These are phyloP conservation scores for Darevskia mixta DNA, from an alignment of 2,797 vertebrate species.

Conservation along the genomic window DNA sequence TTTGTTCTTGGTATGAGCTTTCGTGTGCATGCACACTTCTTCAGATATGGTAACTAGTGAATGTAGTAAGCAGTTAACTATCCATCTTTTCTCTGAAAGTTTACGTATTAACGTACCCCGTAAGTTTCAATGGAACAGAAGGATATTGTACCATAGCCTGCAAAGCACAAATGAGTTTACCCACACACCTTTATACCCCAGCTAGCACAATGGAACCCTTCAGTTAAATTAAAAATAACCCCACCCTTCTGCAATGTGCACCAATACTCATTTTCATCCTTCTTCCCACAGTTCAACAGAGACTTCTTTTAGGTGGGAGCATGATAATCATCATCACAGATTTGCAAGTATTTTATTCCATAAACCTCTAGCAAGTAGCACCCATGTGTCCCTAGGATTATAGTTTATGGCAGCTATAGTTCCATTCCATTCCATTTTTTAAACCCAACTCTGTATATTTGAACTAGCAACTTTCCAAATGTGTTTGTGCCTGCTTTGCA, in stretches of 20 bases:
- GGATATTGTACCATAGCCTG: no score
- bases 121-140: background rate
- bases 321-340: background rate
- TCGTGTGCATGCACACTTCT: no score
- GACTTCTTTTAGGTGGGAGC: slow-evolving; percentile 1
- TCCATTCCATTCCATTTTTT: no score
- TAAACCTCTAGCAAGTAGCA: background rate
- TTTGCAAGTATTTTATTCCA: background rate
- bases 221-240: background rate
- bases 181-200: background rate
- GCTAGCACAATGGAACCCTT: background rate
- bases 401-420: no score
- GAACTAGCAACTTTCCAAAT: background rate
- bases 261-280: background rate
- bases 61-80: background rate
- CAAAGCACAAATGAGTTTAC: background rate
- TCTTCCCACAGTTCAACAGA: background rate
- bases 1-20: no score
- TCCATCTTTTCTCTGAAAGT: background rate
- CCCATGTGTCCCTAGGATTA: no score
- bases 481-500: background rate
- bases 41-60: background rate
- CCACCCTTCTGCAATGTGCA: background rate
- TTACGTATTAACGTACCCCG: background rate
- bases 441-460: background rate